Conservation (phyloP, 2,113 vertebrate genomes). For the Ptilorrhoa leucosticta region DNA sequence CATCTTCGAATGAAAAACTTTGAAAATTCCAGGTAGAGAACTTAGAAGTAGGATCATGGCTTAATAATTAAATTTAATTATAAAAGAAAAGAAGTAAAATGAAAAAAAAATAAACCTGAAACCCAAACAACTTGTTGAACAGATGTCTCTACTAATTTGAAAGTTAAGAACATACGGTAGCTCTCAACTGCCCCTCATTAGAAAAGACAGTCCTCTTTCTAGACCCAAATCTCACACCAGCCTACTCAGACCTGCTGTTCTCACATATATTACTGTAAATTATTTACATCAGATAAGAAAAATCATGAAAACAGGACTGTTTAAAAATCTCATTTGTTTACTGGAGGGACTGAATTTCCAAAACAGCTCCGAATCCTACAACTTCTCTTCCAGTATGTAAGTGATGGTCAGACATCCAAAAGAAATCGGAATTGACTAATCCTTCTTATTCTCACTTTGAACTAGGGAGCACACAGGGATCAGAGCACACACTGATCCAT, state of each 20-base stretch:
- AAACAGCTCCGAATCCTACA: neutral
- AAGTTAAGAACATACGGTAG: conserved; percentile 69
- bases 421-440: neutral
- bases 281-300: conserved; percentile 69
- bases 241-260: conserved; percentile 73
- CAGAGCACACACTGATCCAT: too few relatives aligned
- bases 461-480: neutral
- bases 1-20: neutral
- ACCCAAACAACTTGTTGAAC: conserved; percentile 53
- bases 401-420: neutral
- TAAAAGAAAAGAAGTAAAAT: neutral
- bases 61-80: neutral
- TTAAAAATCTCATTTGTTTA: conserved; percentile 36
- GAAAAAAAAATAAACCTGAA: neutral
- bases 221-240: conserved; percentile 48
- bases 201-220: conserved; percentile 66
- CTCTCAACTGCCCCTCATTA: conserved; percentile 71
- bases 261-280: conserved; percentile 69
- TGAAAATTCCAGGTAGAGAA: neutral
- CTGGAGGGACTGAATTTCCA: neutral
- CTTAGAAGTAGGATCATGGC: neutral
- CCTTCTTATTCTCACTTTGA: neutral
- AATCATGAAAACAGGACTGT: conserved; percentile 61
- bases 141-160: conserved; percentile 72
- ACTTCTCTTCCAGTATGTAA: neutral